phyloP scores from a whole-genome alignment of 2,113 vertebrate species.

The Sciurus niger region DNA sequence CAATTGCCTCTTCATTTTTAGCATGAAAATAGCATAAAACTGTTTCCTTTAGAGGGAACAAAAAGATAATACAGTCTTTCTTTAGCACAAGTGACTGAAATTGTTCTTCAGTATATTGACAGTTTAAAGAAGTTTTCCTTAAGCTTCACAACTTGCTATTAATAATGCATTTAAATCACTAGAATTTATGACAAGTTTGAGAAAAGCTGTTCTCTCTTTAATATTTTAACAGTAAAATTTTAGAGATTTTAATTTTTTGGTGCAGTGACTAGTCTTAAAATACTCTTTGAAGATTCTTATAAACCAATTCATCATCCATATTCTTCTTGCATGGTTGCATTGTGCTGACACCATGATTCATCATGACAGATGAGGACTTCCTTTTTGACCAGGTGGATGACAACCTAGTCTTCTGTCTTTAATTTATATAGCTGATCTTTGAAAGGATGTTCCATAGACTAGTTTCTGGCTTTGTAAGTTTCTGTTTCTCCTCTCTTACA shows the following conservation, averaged over 20 bases:
- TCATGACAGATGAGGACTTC: neutral
- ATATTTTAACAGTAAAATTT: neutral
- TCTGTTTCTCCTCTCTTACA: neutral
- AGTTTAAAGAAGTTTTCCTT: neutral
- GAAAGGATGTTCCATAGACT: neutral
- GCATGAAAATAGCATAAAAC: neutral
- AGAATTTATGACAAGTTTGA: conserved; percentile 3
- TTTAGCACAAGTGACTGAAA: conserved; percentile 3
- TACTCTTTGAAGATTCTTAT: neutral
- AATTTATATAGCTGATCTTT: neutral
- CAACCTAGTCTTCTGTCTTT: neutral
- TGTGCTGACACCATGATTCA: neutral
- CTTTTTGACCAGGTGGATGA: neutral
- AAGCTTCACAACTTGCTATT: neutral
- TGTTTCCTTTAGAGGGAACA: neutral
- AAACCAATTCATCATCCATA: neutral
- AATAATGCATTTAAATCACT: conserved; percentile 35
- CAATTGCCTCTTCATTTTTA: conserved; percentile 2
- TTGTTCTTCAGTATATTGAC: neutral
- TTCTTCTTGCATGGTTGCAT: neutral
- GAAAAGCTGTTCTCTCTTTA: neutral
- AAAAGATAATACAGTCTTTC: neutral
- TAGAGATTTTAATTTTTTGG: neutral
- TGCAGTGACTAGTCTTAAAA: neutral
- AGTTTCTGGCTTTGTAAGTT: neutral